Base-by-base conservation (phyloP, 1,140 invertebrate genomes). In the Popillia japonica region DNA sequence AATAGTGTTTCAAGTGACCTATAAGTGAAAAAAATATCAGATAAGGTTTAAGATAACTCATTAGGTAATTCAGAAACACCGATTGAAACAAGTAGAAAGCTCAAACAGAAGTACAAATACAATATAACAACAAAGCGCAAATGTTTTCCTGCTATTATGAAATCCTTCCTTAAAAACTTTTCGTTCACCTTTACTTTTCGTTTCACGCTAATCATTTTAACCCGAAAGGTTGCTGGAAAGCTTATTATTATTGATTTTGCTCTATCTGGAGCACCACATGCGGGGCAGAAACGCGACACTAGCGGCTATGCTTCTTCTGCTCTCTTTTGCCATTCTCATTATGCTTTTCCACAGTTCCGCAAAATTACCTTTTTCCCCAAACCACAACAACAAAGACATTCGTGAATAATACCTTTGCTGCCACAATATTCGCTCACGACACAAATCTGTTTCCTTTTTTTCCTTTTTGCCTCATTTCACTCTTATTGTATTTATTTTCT, bases 191-290 rank as follows among this genome's bases (percentile, higher is more conserved):
- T n/a, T 17, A n/a, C 48, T 17, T n/a, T n/a, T 55, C 14, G 2
- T 6, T n/a, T 55, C 14, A 17, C 17, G 17, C 48, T 55, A 17
- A 17, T 17, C 48, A 55, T 55, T 55, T 55, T 14, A 55, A 17
- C 48, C 14, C 48, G 14, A 17, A 55, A 55, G 48, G 48, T 55
- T 55, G 48, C 48, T n/a, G 0, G 11, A 3, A 14, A 17, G 48
- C 48, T 55, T 55, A 55, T 55, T 55, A 55, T 55, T 55, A 55
- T 55, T 55, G 48, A 55, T 55, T 55, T 55, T 55, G 17, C 48
- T 17, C 14, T 17, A 55, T 55, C 48, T 17, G 48, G 48, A 55
- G 17, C 48, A 17, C 48, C 48, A 55, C 48, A 55, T 17, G 48
- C 48, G n/a, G 48, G 17, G 11, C 48, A 55, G 48, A 34, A 55